Percentiles rank a stretch among this genome's conserved stretches.
Conservation (phyloP, 2,888 invertebrate species). For the Cantharis flavilabris region DNA sequence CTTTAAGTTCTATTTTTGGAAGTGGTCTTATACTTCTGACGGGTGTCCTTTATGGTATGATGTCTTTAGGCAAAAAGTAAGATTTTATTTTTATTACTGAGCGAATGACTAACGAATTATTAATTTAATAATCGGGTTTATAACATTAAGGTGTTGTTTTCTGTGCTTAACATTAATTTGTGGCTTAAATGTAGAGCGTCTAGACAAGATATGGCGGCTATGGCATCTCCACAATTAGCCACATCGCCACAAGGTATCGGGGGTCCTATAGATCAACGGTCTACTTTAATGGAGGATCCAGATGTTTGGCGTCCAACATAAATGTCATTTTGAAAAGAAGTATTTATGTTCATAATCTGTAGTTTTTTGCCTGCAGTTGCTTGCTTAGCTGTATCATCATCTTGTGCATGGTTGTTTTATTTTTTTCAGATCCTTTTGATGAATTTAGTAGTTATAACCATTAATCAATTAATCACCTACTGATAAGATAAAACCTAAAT, state of each 20-base stretch:
- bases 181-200: constrained; percentile 66
- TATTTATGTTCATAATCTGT: constrained; percentile 27
- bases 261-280: constrained; percentile 69
- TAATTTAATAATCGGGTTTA: background rate
- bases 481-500: background rate
- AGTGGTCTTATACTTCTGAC: constrained; percentile 87
- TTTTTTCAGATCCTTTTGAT: background rate
- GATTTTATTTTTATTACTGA: constrained; percentile 45
- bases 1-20: constrained; percentile 79
- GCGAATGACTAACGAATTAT: background rate
- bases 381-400: constrained; percentile 7
- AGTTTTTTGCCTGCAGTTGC: background rate
- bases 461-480: background rate
- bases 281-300: constrained; percentile 89
- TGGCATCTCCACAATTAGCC: constrained; percentile 70
- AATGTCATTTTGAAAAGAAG: constrained; percentile 56
- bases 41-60: constrained; percentile 90
- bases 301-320: constrained; percentile 94
- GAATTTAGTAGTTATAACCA: background rate
- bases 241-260: constrained; percentile 59
- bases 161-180: constrained; percentile 15
- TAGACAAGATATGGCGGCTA: constrained; percentile 83
- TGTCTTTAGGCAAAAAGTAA: constrained; percentile 95
- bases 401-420: background rate
- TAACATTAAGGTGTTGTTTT: constrained; percentile 7